Evolutionary conservation across 2,797 vertebrate genomes (phyloP), one percentile per base, ranked within the genome.

Genomic region (Sus cebifrons): DNA sequence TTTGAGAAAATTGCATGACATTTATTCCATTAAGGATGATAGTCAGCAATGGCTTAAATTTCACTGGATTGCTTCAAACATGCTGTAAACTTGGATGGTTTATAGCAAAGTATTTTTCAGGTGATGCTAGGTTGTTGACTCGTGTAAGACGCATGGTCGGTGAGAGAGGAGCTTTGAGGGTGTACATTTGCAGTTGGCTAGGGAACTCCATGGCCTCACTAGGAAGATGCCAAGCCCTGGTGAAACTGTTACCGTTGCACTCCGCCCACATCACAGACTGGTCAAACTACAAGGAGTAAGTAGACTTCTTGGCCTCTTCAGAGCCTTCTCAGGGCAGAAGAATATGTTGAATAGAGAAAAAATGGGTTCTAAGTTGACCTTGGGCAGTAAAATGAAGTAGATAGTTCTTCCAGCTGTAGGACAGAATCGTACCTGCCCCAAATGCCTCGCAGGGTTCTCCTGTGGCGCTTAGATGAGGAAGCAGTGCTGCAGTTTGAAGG

Each of bases 1-100:
- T 84, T 85, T 94, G 62, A 89, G 54, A 71, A 97, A 89, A 64
- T 36, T 86, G 17, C n/a, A 23, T 81, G 91, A 17, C 29, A 88
- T 92, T 25, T n/a, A 60, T 81, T 89, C 32, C 13, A 74, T 0
- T 81, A 85, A 83, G 68, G 86, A 29, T 86, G 79, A 62, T 17
- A 64, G 2, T 77, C 70, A 90, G 4, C 32, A 91, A 4, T 67
- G 81, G 64, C 40, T 54, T 78, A 60, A 64, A 86, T 62, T 20
- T 86, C 68, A 62, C 56, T 94, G 25, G 25, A 16, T 91, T 81
- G 64, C 78, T 84, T 97, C 60, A 75, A 29, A 91, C 20, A n/a
- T 54, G 32, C 67, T 70, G 18, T 36, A 83, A 84, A 65, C 20
- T 21, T 95, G 49, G 11, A 1, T 74, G 68, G 27, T 65, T 84